A percentile compares a stretch with the other conserved stretches of the same genome.
These are phyloP conservation scores for Periparus ater DNA, from an alignment of 2,797 vertebrate genomes.

Conservation along the genomic window DNA sequence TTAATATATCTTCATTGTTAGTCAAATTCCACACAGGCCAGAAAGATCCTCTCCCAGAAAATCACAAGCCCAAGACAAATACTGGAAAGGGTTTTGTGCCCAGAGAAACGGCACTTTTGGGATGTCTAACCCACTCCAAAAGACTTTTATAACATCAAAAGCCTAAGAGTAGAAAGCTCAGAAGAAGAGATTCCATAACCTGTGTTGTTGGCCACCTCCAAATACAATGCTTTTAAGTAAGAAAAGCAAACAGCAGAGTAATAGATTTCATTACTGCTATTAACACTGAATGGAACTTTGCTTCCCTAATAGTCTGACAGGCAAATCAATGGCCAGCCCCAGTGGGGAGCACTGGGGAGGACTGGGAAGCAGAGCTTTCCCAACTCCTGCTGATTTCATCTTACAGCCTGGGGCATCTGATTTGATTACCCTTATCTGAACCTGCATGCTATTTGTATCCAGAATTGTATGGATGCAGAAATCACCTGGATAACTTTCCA, in stretches of 20 bases:
- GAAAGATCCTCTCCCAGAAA: not conserved
- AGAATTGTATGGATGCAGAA: slow-evolving; percentile 4
- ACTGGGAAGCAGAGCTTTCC: not conserved
- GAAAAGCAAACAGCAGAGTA: not conserved
- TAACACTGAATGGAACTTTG: not conserved
- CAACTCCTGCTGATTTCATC: not conserved
- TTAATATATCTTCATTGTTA: slow-evolving; percentile 10
- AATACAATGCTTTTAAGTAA: not conserved
- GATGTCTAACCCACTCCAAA: not conserved
- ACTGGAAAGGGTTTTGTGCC: not conserved
- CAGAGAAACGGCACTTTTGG: not conserved
- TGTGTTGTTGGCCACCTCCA: not conserved
- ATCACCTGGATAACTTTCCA: not conserved
- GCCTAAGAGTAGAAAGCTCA: not conserved
- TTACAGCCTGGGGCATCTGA: not conserved
- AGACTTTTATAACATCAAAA: not conserved
- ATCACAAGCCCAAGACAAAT: not conserved
- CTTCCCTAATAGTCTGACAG: not conserved
- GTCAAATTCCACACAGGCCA: not conserved
- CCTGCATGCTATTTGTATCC: not conserved
- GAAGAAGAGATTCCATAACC: not conserved
- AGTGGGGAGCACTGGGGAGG: not conserved
- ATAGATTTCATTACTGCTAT: not conserved
- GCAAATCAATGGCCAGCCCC: not conserved
- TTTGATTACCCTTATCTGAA: slow-evolving; percentile 31